Base-by-base conservation (phyloP, 2,113 vertebrate genomes). In the Microcebus murinus region DNA sequence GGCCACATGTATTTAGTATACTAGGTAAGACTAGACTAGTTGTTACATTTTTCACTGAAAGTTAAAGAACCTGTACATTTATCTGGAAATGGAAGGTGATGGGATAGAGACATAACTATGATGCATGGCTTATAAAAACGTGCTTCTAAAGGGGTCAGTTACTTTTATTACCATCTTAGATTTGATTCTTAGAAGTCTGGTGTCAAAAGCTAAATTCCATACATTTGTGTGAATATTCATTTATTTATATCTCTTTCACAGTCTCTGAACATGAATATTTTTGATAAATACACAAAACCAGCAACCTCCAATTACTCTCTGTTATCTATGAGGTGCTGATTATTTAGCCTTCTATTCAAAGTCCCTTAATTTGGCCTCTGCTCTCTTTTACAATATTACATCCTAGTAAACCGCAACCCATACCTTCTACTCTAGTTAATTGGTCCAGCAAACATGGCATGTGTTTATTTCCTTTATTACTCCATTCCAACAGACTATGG, bases 21-120 rank as follows among this genome's bases (percentile, higher is more conserved):
- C 25, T 45, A 77, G 71, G 65, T 87, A 90, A 92, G 95, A 97
- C 84, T 48, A 94, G 68, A 52, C 34, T n/a, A 79, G 8, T 29
- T 27, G 14, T 73, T 52, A 55, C 27, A 17, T 82, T 94, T 96
- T 88, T 48, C 57, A 39, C 3, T 82, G 73, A 92, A 96, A 93
- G 29, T 87, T 29, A 89, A 79, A 91, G 29, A 61, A 8, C 63
- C 29, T n/a, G 27, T 45, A 27, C 1, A 85, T 55, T 63, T 84
- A 3, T 31, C 36, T 94, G 65, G 79, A 92, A 77, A 73, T 50
- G 34, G 25, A 87, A 17, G 27, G 34, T 21, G 52, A 61, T 50
- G 11, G 42, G 25, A 12, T 8, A 48, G 68, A 91, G 25, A 36
- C 21, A 9, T 34, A 74, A 1, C 13, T 77, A 2, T 21, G 71